phyloP scores from a whole-genome alignment of 2,797 vertebrate genomes.

The Trematomus bernacchii region DNA sequence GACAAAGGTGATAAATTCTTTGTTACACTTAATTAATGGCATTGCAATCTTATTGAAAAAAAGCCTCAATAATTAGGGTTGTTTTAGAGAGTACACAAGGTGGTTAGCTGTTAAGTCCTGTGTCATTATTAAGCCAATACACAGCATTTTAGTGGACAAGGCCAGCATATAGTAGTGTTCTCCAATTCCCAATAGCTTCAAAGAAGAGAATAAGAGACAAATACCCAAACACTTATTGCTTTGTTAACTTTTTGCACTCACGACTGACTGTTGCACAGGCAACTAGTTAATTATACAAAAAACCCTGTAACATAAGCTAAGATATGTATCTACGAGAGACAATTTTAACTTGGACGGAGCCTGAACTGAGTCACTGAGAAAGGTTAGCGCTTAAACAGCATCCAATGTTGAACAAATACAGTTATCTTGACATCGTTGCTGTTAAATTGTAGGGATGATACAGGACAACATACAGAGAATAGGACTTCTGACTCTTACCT shows the following conservation, averaged over 20 bases:
- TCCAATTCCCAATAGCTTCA: conserved; percentile 68
- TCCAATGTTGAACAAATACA: conserved; percentile 62
- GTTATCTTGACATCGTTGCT: conserved; percentile 71
- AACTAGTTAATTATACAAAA: conserved; percentile 78
- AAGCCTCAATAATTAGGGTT: conserved; percentile 77
- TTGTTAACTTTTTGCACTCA: conserved; percentile 85
- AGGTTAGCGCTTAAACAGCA: conserved; percentile 66
- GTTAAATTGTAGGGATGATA: conserved; percentile 59
- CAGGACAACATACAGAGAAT: conserved; percentile 63
- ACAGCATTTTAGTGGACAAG: conserved; percentile 61
- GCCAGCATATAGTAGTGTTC: conserved; percentile 62
- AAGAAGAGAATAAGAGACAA: conserved; percentile 74
- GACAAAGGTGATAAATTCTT: conserved; percentile 83
- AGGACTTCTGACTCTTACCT: conserved; percentile 55
- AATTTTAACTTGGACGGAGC: conserved; percentile 65
- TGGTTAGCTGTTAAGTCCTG: conserved; percentile 70
- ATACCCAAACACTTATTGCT: conserved; percentile 87
- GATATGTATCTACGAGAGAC: conserved; percentile 74
- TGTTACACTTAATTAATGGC: conserved; percentile 83
- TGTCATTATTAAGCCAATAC: conserved; percentile 61
- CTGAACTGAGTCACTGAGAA: conserved; percentile 74
- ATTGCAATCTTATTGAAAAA: conserved; percentile 81
- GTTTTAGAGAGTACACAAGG: conserved; percentile 73
- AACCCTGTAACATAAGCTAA: conserved; percentile 83
- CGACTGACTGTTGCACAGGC: conserved; percentile 75